Evolutionary conservation across 1,140 invertebrate species (phyloP), one percentile per base, ranked within the genome.

Genomic region (Tenebrio molitor): DNA sequence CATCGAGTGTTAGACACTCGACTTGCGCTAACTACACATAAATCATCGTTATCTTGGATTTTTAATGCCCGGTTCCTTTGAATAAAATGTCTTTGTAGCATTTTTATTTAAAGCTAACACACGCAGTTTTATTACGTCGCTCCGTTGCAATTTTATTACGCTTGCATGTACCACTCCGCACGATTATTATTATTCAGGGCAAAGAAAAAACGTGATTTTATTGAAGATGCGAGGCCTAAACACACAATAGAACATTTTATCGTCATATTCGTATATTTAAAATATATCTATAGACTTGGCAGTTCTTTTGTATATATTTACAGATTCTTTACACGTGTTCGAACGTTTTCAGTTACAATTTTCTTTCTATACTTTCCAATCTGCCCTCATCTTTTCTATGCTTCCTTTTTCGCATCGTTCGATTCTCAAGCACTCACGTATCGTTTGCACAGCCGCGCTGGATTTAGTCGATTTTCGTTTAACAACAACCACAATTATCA

Each of bases 21-120:
- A 53, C 46, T 74, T 8, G 64, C 44, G 68, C 41, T 58, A 50
- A 65, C 62, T 29, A 42, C 5, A 17, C 41, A 71, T 74, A 74
- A 74, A 74, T 74, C 73, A 71, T 23, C 29, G 16, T 62, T 71
- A 74, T 74, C 69, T 63, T 33, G 62, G 25, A 67, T 33, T 34
- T 64, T 71, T 62, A 41, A 36, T 23, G 72, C 58, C 21, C 8
- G 36, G 62, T 21, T 50, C 44, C 41, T 58, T 58, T n/a, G 50
- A 58, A 29, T 25, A 29, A 50, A 21, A 50, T 17, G 44, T 29
- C 50, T 58, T 58, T 63, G 63, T 71, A 63, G n/a, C 44, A 65
- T 44, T 42, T 29, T 50, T 44, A 39, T 36, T 39, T 39, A 29
- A 10, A 25, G 8, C 25, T 46, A 39, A 39, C 29, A 44, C 63